These are phyloP conservation scores for Pomatostomus ruficeps DNA, from an alignment of 2,113 vertebrate genomes.

Conservation along the genomic window DNA sequence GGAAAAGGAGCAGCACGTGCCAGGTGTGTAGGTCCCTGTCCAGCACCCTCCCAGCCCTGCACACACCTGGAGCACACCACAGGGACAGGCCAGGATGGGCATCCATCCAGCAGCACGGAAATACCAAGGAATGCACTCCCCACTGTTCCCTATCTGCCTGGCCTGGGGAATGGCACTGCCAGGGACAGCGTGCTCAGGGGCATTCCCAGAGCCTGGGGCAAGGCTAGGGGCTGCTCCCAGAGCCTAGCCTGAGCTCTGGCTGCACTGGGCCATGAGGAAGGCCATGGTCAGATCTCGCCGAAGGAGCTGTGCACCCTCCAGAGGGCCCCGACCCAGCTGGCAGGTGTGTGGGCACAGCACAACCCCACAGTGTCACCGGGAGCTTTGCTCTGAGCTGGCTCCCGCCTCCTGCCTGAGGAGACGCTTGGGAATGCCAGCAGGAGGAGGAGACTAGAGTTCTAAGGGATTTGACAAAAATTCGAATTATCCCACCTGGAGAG, in stretches of 20 bases:
- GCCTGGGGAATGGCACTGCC: no score
- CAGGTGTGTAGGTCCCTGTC: background rate
- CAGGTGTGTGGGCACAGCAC: background rate
- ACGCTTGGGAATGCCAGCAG: background rate
- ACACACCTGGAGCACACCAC: background rate
- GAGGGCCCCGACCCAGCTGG: background rate
- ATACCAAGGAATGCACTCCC: no score
- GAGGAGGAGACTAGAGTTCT: background rate
- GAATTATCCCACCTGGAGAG: background rate
- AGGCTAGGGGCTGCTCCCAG: background rate
- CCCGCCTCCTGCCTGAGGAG: background rate
- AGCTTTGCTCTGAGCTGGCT: background rate
- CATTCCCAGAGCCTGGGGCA: background rate
- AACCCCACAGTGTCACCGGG: background rate
- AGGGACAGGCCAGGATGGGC: background rate
- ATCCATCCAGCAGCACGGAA: background rate
- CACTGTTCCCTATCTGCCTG: background rate
- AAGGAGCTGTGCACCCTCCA: background rate
- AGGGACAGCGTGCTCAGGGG: background rate
- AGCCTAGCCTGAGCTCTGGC: background rate
- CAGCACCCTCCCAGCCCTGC: background rate
- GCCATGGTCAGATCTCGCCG: background rate
- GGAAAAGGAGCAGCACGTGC: background rate
- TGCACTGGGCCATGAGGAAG: background rate
- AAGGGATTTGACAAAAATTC: background rate